Evolutionary conservation across 2,113 vertebrate species (phyloP), one percentile per base, ranked within the genome.

Genomic region (Scartelaos histophorus): DNA sequence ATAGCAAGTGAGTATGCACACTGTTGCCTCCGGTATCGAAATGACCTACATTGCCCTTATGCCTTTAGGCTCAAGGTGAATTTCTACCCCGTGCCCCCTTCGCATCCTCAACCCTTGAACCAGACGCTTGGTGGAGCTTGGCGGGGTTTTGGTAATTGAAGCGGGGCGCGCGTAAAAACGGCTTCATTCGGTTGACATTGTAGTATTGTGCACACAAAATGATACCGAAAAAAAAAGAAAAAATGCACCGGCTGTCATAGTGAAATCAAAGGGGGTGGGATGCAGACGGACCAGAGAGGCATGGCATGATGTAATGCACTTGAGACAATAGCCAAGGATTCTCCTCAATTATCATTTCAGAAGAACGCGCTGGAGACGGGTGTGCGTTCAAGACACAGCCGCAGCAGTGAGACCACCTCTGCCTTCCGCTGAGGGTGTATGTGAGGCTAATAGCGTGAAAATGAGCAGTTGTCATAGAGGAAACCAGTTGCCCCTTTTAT

Each of bases 291-390:
- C 93, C 94, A 94, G 91, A 47, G 91, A 91, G 75, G 93, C 91
- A 64, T 92, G 90, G 94, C 90, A 94, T 95, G 94, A 95, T 95
- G 94, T 94, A 95, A 96, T 95, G 95, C 94, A 94, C 95, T 94
- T 95, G 93, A 96, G 95, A 97, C 96, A 98, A 98, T 97, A 92
- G 96, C 94, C 94, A 94, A 95, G 93, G 93, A 92, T 96, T 95
- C 89, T 94, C 93, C 94, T 79, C 83, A 79, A 91, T 95, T 93
- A 92, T 85, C 75, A 91, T 95, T 81, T 86, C 83, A 91, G 82
- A 90, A 80, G 22, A 58, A 61, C 58, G 82, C 83, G 84, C 79
- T 69, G 78, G 81, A 86, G 79, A 73, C 79, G 73, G 75, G 67
- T 73, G 75, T 0, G 58, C 56, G 2, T 51, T 43, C 7, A 78